Evolutionary conservation across 2,113 vertebrate genomes (phyloP), one percentile per base, ranked within the genome.

Genomic region (Podocnemis expansa): DNA sequence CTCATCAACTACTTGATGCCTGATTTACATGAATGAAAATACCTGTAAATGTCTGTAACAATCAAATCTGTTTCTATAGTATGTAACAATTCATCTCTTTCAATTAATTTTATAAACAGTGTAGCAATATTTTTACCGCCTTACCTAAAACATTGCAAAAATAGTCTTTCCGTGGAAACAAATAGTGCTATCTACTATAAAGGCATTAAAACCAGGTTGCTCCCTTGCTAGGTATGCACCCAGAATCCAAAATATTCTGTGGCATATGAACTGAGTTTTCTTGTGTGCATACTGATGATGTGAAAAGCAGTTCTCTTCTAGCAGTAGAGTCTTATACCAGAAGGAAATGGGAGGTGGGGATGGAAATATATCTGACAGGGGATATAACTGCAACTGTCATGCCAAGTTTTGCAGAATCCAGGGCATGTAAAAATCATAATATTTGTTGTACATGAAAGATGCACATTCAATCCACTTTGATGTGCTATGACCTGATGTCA

Each of bases 331-430:
- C 45, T 51, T 47, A n/a, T 49, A 8, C 80, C 49, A 90, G 56
- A 91, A 85, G 7, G 73, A 2, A 0, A 0, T 34, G 38, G 10
- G 52, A 22, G 24, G 88, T 89, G 25, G 31, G n/a, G n/a, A n/a
- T 16, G 19, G 34, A 21, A 87, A 79, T 85, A 70, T 16, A 80
- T 80, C 58, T 90, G 73, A 82, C 82, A 91, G 2, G 10, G 11
- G 78, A n/a, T 25, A 41, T 49, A 54, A 5, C 0, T 67, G 79
- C 82, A 89, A 13, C 21, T 49, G 0, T 3, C 52, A 49, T 82
- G 49, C 13, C 84, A 82, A 6, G 73, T 43, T 94, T 93, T 96
- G 88, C 84, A 90, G 86, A 87, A 95, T 87, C n/a, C n/a, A 1
- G 0, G 14, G 49, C 29, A 43, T 5, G 9, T 45, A 63, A 91